These are phyloP conservation scores for Bostrychus sinensis DNA, from an alignment of 2,113 vertebrate genomes.

Conservation along the genomic window DNA sequence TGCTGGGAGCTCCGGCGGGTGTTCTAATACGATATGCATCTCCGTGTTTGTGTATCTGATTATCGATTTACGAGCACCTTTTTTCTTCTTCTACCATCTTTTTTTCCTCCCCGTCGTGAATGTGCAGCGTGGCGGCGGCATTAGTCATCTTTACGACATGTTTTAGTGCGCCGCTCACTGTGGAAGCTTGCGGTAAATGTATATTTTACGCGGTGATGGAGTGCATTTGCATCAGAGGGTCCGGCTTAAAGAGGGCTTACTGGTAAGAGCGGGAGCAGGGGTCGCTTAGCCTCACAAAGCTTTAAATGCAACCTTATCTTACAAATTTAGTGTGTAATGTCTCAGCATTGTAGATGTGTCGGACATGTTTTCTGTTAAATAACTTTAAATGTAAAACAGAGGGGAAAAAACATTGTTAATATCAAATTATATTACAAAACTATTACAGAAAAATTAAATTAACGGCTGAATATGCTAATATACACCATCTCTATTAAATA, in stretches of 20 bases:
- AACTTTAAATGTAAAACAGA: too few relatives aligned
- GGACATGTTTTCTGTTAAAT: not conserved
- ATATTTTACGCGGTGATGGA: conserved; percentile 68
- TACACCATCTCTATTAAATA: too few relatives aligned
- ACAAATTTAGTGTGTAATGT: not conserved
- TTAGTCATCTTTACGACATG: conserved; percentile 69
- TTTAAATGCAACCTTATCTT: conserved; percentile 13
- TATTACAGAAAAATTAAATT: too few relatives aligned
- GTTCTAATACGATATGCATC: conserved; percentile 56
- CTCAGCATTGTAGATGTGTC: not conserved
- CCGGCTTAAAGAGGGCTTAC: conserved; percentile 29
- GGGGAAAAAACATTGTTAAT: too few relatives aligned
- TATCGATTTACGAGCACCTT: conserved; percentile 65
- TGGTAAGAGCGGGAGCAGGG: conserved; percentile 34
- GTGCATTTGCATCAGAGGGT: conserved; percentile 64
- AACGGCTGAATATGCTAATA: too few relatives aligned
- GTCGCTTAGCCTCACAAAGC: conserved; percentile 35
- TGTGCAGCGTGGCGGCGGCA: conserved; percentile 36
- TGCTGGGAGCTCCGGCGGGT: conserved; percentile 30
- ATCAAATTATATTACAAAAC: too few relatives aligned
- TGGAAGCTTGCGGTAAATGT: conserved; percentile 57
- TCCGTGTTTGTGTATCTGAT: conserved; percentile 68
- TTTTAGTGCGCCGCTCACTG: conserved; percentile 58
- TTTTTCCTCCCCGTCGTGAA: conserved; percentile 35
- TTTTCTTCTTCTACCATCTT: conserved; percentile 43